Evolutionary conservation across 2,113 vertebrate genomes (phyloP).

Genomic region (Steatornis caripensis): DNA sequence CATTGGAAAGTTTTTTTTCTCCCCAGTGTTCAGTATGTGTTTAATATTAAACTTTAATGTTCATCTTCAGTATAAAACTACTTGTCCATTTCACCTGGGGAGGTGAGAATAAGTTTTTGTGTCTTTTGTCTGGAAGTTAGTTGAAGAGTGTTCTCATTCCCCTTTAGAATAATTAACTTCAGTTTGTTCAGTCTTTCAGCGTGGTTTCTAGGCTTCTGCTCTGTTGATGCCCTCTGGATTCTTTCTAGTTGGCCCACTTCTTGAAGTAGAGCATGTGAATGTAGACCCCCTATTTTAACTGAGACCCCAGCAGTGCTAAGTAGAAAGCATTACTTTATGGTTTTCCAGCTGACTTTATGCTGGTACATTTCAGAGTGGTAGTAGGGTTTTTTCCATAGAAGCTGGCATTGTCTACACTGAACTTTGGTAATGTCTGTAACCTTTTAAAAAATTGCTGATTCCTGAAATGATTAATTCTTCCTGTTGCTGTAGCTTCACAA

Average conservation of each 20-base stretch:
- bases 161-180: not conserved
- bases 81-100: not conserved
- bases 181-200: not conserved
- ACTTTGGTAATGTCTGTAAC: not conserved
- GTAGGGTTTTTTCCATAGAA: not conserved
- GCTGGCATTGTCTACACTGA: not conserved
- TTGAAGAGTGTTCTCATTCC: not conserved
- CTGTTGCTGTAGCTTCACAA: not conserved
- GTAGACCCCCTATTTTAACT: not conserved
- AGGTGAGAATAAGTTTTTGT: not conserved
- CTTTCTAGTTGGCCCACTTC: not conserved
- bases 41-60: not conserved
- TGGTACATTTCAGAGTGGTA: not conserved
- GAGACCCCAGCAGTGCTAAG: not conserved
- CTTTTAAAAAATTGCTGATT: not conserved
- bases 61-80: not conserved
- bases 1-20: not conserved
- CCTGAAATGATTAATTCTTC: not conserved
- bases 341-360: not conserved
- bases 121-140: not conserved
- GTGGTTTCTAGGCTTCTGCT: not conserved
- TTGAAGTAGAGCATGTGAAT: not conserved
- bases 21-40: not conserved
- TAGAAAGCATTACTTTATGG: not conserved
- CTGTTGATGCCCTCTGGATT: not conserved